Conservation (phyloP, 1,140 invertebrate species). For the Mycetomoellerius zeteki region DNA sequence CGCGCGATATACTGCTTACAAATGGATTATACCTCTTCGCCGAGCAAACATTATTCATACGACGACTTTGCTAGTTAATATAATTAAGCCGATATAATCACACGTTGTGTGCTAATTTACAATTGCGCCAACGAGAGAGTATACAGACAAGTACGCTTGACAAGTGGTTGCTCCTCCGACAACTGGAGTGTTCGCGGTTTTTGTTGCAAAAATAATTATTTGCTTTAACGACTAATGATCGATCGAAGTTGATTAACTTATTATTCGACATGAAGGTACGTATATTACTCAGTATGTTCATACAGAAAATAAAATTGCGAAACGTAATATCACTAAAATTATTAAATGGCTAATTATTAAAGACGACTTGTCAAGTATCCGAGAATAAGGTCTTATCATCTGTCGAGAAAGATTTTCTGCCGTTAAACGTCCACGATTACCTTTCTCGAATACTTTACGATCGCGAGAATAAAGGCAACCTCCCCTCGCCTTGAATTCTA, state of each 20-base stretch:
- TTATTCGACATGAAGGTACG: neutral
- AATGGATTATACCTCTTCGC: constrained; percentile 39
- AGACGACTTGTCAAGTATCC: neutral
- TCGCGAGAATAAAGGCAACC: neutral
- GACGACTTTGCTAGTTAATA: constrained; percentile 52
- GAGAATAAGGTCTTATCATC: neutral
- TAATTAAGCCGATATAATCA: constrained; percentile 46
- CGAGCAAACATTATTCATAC: constrained; percentile 41
- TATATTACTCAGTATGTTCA: neutral
- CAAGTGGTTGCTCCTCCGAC: neutral
- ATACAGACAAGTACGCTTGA: neutral
- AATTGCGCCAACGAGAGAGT: constrained; percentile 17
- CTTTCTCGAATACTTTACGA: neutral
- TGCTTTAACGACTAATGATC: constrained; percentile 20
- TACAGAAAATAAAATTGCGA: neutral
- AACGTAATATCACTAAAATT: neutral
- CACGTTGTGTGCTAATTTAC: constrained; percentile 44
- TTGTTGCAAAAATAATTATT: constrained; percentile 43
- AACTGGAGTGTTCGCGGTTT: neutral
- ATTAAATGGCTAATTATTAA: neutral
- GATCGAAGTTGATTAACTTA: constrained; percentile 22
- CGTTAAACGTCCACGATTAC: neutral
- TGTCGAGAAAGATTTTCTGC: neutral
- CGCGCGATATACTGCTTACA: constrained; percentile 43
- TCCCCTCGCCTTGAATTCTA: neutral